These are phyloP conservation scores for Emmelina monodactyla DNA, from an alignment of 2,888 invertebrate genomes.

Conservation along the genomic window DNA sequence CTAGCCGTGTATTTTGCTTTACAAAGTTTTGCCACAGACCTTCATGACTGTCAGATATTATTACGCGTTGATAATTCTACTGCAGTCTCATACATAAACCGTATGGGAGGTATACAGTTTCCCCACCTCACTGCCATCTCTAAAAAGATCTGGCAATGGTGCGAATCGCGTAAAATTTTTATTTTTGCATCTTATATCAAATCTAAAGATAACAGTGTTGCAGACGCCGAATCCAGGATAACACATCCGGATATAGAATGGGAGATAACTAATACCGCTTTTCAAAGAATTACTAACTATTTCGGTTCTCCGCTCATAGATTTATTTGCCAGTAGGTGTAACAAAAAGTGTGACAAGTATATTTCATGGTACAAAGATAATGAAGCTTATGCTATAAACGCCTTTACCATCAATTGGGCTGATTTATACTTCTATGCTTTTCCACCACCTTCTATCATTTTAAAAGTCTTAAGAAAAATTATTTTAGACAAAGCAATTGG, in stretches of 20 bases:
- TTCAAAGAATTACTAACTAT: background rate
- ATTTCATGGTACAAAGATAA: too few species aligned
- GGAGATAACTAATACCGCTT: background rate
- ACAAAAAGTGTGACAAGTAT: too few species aligned
- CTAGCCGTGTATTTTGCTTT: background rate
- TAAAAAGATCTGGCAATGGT: background rate
- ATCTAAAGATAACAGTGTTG: background rate
- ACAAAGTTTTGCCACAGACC: background rate
- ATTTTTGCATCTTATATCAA: background rate
- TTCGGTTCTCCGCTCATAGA: background rate
- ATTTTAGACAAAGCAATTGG: background rate
- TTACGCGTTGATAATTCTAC: background rate
- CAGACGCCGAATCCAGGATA: background rate
- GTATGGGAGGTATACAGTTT: background rate
- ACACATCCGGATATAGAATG: background rate
- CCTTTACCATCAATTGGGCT: too few species aligned
- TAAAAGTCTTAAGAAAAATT: too few species aligned
- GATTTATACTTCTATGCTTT: too few species aligned
- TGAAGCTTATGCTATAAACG: too few species aligned
- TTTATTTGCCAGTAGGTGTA: constrained; percentile 2
- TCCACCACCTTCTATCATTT: too few species aligned
- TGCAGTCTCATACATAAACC: background rate
- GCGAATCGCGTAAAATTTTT: background rate
- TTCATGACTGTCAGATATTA: background rate
- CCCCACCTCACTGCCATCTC: background rate